These are phyloP conservation scores for Callinectes sapidus DNA, from an alignment of 2,888 invertebrate species.

Conservation along the genomic window DNA sequence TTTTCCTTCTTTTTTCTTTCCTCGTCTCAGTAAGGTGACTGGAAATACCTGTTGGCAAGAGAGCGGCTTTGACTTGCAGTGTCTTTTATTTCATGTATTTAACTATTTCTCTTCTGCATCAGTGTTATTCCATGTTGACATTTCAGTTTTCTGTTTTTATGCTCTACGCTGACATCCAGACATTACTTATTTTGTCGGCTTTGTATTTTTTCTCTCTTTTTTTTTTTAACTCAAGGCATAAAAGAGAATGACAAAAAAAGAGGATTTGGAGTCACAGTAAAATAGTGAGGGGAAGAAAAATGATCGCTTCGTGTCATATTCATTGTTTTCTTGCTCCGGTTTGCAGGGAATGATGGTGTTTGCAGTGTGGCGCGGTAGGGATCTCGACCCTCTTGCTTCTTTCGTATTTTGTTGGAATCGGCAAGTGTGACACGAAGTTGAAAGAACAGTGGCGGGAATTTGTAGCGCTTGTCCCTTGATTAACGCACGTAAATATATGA, in stretches of 20 bases:
- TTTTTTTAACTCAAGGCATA: neutral
- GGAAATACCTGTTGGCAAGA: neutral
- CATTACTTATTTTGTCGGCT: neutral
- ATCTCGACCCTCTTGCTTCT: neutral
- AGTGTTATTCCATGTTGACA: neutral
- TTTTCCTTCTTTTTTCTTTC: too few relatives aligned
- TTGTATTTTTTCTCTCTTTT: neutral
- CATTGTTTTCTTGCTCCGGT: neutral
- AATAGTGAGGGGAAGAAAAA: neutral
- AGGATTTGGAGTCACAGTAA: neutral
- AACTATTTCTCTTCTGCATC: neutral
- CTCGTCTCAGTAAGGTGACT: too few relatives aligned
- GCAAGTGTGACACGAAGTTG: slow-evolving; percentile 5
- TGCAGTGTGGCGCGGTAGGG: neutral
- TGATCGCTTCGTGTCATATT: slow-evolving; percentile 17
- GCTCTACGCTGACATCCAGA: neutral
- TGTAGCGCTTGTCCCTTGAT: slow-evolving; percentile 42
- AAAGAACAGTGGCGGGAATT: slow-evolving; percentile 17
- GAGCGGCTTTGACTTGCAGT: neutral
- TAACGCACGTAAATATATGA: slow-evolving; percentile 44
- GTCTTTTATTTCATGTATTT: neutral
- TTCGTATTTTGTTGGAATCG: neutral
- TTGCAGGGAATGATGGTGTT: neutral
- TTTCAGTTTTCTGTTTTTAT: neutral
- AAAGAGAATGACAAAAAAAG: neutral